Evolutionary conservation across 1,140 invertebrate genomes (phyloP), one percentile per base, ranked within the genome.

Genomic region (Maconellicoccus hirsutus): DNA sequence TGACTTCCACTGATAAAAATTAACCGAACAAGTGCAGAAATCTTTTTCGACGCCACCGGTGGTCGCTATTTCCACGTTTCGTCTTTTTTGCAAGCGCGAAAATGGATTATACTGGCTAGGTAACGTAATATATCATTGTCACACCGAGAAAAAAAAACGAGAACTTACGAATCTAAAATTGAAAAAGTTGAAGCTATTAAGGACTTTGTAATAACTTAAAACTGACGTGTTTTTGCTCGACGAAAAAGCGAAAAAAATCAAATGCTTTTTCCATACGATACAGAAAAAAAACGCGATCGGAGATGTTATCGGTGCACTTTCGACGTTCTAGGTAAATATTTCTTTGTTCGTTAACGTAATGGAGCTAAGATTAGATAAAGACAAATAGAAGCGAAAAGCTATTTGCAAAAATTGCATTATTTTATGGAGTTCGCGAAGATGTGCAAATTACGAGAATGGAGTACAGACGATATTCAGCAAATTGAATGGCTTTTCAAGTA

Each of bases 181-280:
- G 42, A 52, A 52, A 52, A 52, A 52, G 42, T 52, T 52, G n/a
- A 52, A 52, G 42, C 42, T 52, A 52, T 52, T 52, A 52, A 52
- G 42, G 42, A 52, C 42, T 52, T 52, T 52, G 42, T 52, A 52
- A 52, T 52, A 52, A 52, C 42, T 52, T 52, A 52, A 52, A 52
- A 52, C 42, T 52, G 42, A 52, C 42, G 42, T 52, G 42, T 52
- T 52, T 52, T 52, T 19, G 4, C n/a, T 16, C n/a, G 16, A 52
- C 6, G 6, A 52, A 16, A 52, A 52, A 52, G n/a, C n/a, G 3
- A 6, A 19, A 52, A 52, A 33, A 6, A 8, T 16, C 42, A 52
- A 52, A 52, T 52, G 42, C n/a, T 52, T 52, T 33, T 33, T 33
- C 12, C 12, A 33, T 12, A 19, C 42, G n/a, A 19, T 52, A 52